Conservation (phyloP, 2,113 vertebrate species). For the Fregata magnificens region DNA sequence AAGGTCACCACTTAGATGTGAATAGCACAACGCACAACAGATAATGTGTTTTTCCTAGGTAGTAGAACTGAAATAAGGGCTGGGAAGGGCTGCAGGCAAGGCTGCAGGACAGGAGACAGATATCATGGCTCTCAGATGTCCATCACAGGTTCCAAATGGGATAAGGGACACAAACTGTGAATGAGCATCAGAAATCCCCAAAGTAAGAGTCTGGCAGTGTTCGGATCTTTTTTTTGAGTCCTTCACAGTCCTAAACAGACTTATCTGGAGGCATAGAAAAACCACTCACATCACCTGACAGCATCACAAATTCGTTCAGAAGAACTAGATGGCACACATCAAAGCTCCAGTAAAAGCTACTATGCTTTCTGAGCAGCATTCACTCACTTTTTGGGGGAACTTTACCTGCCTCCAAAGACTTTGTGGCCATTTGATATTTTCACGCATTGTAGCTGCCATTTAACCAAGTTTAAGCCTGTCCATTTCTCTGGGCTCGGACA, state of each 20-base stretch:
- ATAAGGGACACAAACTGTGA: background rate
- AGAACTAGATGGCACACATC: background rate
- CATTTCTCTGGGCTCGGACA: background rate
- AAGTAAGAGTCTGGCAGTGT: background rate
- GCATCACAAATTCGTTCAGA: background rate
- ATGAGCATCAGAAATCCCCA: background rate
- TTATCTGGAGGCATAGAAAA: background rate
- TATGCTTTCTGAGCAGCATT: background rate
- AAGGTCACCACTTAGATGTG: constrained; percentile 4
- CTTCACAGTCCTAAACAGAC: background rate
- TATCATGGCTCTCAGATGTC: background rate
- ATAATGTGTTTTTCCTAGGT: background rate
- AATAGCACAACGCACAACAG: background rate
- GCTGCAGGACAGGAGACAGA: background rate
- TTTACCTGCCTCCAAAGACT: background rate
- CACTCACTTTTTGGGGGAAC: background rate
- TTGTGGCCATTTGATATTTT: background rate
- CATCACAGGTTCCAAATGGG: background rate
- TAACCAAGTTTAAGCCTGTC: background rate
- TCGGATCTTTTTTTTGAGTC: background rate
- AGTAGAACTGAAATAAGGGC: background rate
- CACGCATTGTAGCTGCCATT: background rate
- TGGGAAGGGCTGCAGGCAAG: background rate
- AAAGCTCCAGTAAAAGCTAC: background rate
- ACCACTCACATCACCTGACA: background rate